Percentiles rank a stretch among this genome's conserved stretches.
Evolutionary conservation across 1,140 invertebrate species (phyloP).

Genomic region (Tribolium castaneum): DNA sequence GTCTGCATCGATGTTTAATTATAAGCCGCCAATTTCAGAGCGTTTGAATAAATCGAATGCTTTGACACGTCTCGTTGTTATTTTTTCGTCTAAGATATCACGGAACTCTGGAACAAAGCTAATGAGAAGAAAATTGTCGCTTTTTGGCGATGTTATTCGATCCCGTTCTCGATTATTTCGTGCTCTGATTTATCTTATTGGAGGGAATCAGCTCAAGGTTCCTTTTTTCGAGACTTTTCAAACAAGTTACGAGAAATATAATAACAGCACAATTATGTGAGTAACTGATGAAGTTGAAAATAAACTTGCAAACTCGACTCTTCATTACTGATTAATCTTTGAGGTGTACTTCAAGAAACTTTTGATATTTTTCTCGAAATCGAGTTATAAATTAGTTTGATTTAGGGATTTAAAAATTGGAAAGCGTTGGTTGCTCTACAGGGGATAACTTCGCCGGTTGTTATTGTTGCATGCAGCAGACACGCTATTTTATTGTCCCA

Average conservation of each 20-base stretch:
- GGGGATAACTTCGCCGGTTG: constrained; percentile 7
- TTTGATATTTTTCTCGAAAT: not conserved
- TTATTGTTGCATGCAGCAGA: constrained; percentile 8
- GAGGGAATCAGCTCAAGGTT: not conserved
- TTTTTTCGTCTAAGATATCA: not conserved
- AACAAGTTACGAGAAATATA: not conserved
- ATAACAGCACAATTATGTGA: not conserved
- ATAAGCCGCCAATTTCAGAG: not conserved
- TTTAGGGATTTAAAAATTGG: constrained; percentile 15
- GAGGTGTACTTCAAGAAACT: not conserved
- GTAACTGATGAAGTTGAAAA: not conserved
- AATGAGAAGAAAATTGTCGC: constrained; percentile 30
- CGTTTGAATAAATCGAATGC: not conserved
- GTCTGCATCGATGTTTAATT: constrained; percentile 22
- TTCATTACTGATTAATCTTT: not conserved
- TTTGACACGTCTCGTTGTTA: not conserved
- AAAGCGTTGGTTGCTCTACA: not conserved
- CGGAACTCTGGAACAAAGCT: constrained; percentile 7
- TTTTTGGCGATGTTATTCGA: constrained; percentile 17
- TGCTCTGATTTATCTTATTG: constrained; percentile 23
- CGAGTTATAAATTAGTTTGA: constrained; percentile 1
- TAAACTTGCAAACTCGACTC: not conserved
- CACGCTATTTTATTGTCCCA: constrained; percentile 9
- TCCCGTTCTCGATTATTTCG: not conserved
- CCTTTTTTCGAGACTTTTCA: not conserved